Base-by-base conservation (phyloP, 2,113 vertebrate species). In the Varanus komodoensis region DNA sequence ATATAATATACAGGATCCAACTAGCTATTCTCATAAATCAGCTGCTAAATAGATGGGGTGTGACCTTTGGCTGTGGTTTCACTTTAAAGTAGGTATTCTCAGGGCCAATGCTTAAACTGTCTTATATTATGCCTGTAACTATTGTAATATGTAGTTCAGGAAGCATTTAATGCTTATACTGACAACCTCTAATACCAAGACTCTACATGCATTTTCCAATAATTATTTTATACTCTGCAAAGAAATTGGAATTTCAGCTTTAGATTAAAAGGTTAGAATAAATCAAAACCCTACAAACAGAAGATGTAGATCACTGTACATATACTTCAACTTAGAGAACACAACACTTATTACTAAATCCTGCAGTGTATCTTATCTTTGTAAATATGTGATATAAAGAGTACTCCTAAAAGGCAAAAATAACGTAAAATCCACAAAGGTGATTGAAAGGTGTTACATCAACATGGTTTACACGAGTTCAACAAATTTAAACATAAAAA, bases 31-130 rank as follows among this genome's bases (percentile, higher is more conserved):
- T 93, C 89, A 95, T 91, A 92, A 19, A 78, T 90, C 73, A 92
- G 87, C 83, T 74, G 95, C 87, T 93, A 96, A 96, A 96, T 29
- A 68, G 88, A 95, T 94, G 92, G 94, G 87, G 90, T 95, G 93
- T 92, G 95, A 96, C 94, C 93, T 97, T 93, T 97, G 95, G 94
- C 95, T 96, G 90, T 96, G 96, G 93, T 95, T 97, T 94, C 93
- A 94, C 94, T 96, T 97, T 88, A 95, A 96, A 97, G 93, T 89
- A 96, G 93, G 67, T 95, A 90, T 89, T 95, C 89, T 95, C 93
- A 90, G 90, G 94, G 92, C 95, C 95, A 96, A 92, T 87, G 89
- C 88, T 95, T 91, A 95, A 95, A 75, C 92, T 87, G 88, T 2
- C 8, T 89, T 95, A 91, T 92, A 93, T 94, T 95, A 94, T 89